phyloP scores from a whole-genome alignment of 92 coral and sea anemone genomes.

The Parazoanthus darwini region DNA sequence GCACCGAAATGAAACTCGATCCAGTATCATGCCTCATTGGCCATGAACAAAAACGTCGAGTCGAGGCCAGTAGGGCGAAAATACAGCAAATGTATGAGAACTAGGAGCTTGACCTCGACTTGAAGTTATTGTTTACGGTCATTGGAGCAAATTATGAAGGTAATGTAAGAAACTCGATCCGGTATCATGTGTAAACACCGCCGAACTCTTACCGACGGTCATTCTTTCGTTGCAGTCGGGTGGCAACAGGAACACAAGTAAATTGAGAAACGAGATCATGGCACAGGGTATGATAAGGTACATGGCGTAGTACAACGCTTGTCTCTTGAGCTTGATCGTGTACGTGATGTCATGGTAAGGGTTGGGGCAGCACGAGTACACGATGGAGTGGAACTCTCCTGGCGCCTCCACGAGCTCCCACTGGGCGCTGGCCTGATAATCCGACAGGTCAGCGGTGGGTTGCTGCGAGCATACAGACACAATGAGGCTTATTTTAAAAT shows the following conservation, averaged over 20 bases:
- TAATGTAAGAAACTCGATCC: no score
- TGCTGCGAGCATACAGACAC: constrained; percentile 37
- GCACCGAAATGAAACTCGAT: no score
- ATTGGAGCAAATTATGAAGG: no score
- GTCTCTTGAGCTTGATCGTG: constrained; percentile 69
- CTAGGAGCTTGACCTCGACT: no score
- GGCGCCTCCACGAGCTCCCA: constrained; percentile 82
- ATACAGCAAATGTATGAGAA: no score
- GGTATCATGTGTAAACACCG: no score
- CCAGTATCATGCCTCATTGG: no score
- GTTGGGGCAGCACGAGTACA: constrained; percentile 70
- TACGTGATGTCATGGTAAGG: constrained; percentile 90
- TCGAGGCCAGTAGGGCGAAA: no score
- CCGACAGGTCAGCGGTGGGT: constrained; percentile 67
- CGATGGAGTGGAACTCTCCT: constrained; percentile 58
- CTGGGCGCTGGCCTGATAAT: constrained; percentile 65
- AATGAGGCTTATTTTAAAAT: neutral
- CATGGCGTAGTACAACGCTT: constrained; percentile 86
- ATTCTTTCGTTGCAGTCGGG: constrained; percentile 95
- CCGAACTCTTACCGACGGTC: constrained; percentile 83
- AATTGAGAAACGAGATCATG: constrained; percentile 74
- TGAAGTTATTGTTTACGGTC: no score
- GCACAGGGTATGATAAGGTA: constrained; percentile 90
- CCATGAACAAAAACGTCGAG: no score
- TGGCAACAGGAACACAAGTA: constrained; percentile 86